Conservation (phyloP, 2,888 invertebrate species). For the Beris chalybata region DNA sequence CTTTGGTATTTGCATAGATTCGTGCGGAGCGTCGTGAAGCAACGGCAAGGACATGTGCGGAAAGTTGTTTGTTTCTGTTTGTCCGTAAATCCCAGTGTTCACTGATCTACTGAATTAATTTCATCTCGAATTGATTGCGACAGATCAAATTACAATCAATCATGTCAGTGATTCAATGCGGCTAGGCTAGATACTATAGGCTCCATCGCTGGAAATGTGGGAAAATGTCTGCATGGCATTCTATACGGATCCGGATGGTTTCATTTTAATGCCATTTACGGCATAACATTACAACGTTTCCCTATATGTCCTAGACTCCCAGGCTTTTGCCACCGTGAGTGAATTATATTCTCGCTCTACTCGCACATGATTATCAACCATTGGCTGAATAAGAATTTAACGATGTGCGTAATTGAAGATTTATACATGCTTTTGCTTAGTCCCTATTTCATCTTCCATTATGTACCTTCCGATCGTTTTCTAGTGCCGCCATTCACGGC, state of each 20-base stretch:
- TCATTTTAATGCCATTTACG: conserved; percentile 23
- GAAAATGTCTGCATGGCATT: conserved; percentile 10
- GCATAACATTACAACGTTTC: background rate
- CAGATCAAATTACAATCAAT: conserved; percentile 43
- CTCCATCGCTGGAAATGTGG: conserved; percentile 15
- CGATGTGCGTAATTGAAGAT: conserved; percentile 32
- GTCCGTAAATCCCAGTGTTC: conserved; percentile 19
- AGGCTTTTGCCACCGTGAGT: conserved; percentile 1
- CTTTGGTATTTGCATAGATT: background rate
- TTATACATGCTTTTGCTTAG: conserved; percentile 16
- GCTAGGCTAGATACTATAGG: conserved; percentile 3
- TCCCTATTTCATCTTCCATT: background rate
- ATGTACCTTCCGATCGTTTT: conserved; percentile 13
- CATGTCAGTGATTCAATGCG: conserved; percentile 30
- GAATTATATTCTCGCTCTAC: conserved; percentile 9
- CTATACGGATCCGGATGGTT: background rate
- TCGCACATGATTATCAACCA: conserved; percentile 23
- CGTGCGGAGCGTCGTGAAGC: too few relatives aligned
- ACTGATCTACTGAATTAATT: conserved; percentile 40
- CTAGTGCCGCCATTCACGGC: background rate
- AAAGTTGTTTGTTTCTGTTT: too few relatives aligned
- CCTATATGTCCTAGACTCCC: conserved; percentile 2
- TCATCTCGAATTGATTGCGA: conserved; percentile 42
- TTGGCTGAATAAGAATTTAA: conserved; percentile 30
- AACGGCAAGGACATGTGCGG: too few relatives aligned